phyloP scores from a whole-genome alignment of 1,140 invertebrate species.

The Aphelenchoides fujianensis region DNA sequence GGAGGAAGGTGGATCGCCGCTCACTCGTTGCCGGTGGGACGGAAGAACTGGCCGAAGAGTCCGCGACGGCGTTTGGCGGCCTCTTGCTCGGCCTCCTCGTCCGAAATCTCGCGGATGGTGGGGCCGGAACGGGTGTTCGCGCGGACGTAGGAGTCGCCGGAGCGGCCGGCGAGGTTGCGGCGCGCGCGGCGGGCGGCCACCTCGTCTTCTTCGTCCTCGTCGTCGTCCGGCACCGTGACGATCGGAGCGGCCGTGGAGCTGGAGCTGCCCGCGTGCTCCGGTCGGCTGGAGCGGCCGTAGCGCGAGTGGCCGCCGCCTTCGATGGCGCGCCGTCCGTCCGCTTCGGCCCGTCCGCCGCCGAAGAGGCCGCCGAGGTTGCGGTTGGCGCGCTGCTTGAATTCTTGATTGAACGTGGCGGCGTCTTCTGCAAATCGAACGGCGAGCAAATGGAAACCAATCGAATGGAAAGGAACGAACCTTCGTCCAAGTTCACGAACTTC shows the following conservation, averaged over 20 bases:
- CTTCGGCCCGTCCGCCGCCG: slow-evolving; percentile 13
- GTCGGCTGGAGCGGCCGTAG: neutral
- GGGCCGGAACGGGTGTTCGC: slow-evolving; percentile 41
- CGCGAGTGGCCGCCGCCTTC: slow-evolving; percentile 15
- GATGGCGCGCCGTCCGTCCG: slow-evolving; percentile 21
- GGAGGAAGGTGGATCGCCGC: no score
- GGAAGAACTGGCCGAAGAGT: slow-evolving; percentile 42
- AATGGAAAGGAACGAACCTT: slow-evolving; percentile 33
- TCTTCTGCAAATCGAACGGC: no score
- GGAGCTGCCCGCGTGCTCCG: no score
- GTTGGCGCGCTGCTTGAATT: slow-evolving; percentile 47
- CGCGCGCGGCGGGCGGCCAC: neutral
- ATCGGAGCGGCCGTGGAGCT: slow-evolving; percentile 25
- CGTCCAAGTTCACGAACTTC: slow-evolving; percentile 55
- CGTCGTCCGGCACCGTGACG: slow-evolving; percentile 49
- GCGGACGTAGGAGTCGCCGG: neutral
- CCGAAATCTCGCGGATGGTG: slow-evolving; percentile 41
- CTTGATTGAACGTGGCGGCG: slow-evolving; percentile 52
- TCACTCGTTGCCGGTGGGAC: no score
- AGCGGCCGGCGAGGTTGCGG: neutral
- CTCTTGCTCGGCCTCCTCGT: slow-evolving; percentile 33
- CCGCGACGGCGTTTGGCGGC: slow-evolving; percentile 39
- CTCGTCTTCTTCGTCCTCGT: slow-evolving; percentile 50
- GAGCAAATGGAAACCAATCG: slow-evolving; percentile 9
- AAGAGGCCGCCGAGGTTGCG: slow-evolving; percentile 37